phyloP scores from a whole-genome alignment of 2,888 invertebrate species.

The Bugulina stolonifera region DNA sequence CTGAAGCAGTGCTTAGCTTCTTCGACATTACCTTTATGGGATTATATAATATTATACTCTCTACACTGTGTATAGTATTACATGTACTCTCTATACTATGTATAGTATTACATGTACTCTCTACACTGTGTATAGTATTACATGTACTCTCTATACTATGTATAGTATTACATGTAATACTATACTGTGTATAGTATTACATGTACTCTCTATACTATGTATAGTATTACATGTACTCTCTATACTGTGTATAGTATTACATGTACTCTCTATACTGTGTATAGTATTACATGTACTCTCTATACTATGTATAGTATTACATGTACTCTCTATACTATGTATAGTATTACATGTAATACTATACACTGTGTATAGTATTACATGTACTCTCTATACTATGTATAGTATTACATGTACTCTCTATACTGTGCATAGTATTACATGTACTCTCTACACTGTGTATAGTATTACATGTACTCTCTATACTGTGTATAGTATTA shows the following conservation, averaged over 20 bases:
- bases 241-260: background rate
- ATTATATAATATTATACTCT: no score
- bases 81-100: background rate
- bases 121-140: background rate
- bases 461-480: background rate
- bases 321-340: background rate
- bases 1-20: constrained; percentile 45
- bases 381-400: background rate
- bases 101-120: no score
- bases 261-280: no score
- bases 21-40: constrained; percentile 47
- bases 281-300: no score
- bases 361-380: background rate
- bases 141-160: background rate
- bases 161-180: no score
- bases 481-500: background rate
- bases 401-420: background rate
- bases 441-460: background rate
- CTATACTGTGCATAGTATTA: background rate
- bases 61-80: background rate
- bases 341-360: background rate
- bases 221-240: background rate
- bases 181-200: background rate
- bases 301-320: background rate
- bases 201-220: no score